Evolutionary conservation across 2,888 invertebrate species (phyloP).

Genomic region (Mythimna loreyi): DNA sequence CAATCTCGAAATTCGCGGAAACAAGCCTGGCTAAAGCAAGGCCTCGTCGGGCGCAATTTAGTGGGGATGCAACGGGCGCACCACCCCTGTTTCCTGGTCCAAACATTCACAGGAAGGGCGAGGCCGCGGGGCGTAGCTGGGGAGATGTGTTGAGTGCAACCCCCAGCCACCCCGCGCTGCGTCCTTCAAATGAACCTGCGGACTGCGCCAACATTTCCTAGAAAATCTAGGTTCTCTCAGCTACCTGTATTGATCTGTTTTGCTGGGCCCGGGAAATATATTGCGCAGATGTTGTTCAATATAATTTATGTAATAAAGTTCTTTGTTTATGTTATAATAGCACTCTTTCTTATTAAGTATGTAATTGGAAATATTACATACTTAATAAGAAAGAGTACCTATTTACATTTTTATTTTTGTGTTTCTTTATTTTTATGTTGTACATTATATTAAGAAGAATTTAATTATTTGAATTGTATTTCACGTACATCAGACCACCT

Average conservation of each 20-base stretch:
- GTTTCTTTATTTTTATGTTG: too few relatives aligned
- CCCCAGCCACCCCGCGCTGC: constrained; percentile 13
- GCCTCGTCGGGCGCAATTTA: background rate
- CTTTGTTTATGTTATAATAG: background rate
- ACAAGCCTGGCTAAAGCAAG: background rate
- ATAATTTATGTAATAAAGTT: background rate
- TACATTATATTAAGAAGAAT: too few relatives aligned
- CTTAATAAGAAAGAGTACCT: too few relatives aligned
- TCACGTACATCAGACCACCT: too few relatives aligned
- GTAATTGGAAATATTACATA: too few relatives aligned
- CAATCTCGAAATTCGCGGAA: background rate
- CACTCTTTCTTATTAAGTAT: background rate
- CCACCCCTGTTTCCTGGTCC: constrained; percentile 20
- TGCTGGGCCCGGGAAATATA: background rate
- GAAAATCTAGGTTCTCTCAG: constrained; percentile 22
- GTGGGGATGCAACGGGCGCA: constrained; percentile 37
- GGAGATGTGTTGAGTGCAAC: constrained; percentile 34
- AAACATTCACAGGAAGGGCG: constrained; percentile 17
- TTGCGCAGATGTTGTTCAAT: background rate
- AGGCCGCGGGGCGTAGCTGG: constrained; percentile 30
- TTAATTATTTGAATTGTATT: too few relatives aligned
- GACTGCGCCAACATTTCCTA: constrained; percentile 16
- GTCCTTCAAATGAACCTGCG: constrained; percentile 32
- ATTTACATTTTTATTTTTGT: too few relatives aligned
- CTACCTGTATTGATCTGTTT: constrained; percentile 36